A percentile compares a stretch with the other conserved stretches of the same genome.
phyloP scores from a whole-genome alignment of 2,888 invertebrate species.

The Athrips mouffetella region DNA sequence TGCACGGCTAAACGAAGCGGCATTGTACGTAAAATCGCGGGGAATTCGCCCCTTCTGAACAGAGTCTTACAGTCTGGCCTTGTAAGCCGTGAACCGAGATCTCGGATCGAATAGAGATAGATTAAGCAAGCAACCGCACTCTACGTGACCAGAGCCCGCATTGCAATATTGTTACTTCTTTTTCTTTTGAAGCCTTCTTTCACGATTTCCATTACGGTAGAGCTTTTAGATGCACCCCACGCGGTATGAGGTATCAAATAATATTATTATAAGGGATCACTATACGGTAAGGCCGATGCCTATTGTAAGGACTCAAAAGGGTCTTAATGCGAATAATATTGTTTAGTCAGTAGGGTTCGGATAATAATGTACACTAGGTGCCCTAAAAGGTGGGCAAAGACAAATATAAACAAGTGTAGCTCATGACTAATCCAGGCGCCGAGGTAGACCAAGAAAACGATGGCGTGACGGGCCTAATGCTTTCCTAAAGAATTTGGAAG shows the following conservation, averaged over 20 bases:
- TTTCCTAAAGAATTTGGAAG: no score
- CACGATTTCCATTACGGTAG: constrained; percentile 26
- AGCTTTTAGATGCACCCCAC: constrained; percentile 9
- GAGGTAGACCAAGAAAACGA: no score
- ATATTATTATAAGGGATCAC: constrained; percentile 9
- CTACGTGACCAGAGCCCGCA: constrained; percentile 41
- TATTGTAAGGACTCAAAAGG: neutral
- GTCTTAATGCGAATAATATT: no score
- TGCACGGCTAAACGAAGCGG: no score
- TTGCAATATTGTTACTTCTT: constrained; percentile 29
- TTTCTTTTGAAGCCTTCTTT: constrained; percentile 26
- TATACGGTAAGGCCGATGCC: neutral
- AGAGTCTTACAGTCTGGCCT: constrained; percentile 22
- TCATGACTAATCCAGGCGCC: no score
- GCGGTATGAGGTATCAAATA: constrained; percentile 7
- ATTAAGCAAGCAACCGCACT: constrained; percentile 43
- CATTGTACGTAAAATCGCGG: no score
- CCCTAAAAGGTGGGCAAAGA: no score
- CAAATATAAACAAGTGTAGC: no score
- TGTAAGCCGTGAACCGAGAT: constrained; percentile 17
- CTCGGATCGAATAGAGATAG: constrained; percentile 34
- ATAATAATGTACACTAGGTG: no score
- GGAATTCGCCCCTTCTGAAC: no score
- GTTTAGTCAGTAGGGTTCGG: no score
- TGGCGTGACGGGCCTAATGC: no score